Evolutionary conservation across 2,797 vertebrate species (phyloP), one percentile per base, ranked within the genome.

Genomic region (Pempheris klunzingeri): DNA sequence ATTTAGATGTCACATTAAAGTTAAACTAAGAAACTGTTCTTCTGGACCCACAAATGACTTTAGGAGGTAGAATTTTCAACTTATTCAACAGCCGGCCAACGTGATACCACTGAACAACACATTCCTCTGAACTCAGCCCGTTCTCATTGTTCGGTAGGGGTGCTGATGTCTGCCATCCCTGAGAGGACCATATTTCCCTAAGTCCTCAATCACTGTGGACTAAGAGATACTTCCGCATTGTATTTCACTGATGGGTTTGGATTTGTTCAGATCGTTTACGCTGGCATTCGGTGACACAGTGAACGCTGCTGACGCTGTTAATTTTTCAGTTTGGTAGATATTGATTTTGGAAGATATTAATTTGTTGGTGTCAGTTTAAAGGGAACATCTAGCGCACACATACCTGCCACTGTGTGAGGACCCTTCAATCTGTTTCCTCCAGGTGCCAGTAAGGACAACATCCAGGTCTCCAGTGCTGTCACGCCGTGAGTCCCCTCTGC

Each of bases 401-500:
- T 9, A 47, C 3, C 13, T 59, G 30, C 34, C 44, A 24, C 17
- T 38, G 6, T 52, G 24, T 86, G 50, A 83, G 12, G 18, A 22
- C 34, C 2, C 53, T 77, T 71, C 5, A 61, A 44, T 78, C 17
- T 81, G 53, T 84, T 0, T 69, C 30, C 66, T 58, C 32, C 95
- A 99, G 98, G 97, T 99, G 53, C 97, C 97, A 1, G 96, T 99
- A 79, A 97, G 98, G 94, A 98, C 98, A 32, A 98, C 97, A 0
- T 99, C 98, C 59, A 95, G 98, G 74, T 99, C 98, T 26, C 98
- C 98, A 13, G 98, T 99, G 8, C 87, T 98, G 88, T 97, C 97
- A 10, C 97, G 97, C 52, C 93, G 97, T 65, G 98, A 99, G 92
- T 99, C 97, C 46, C 98, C 97, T 1, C 93, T 98, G 83, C 98